Base-by-base conservation (phyloP, 2,888 invertebrate species). In the Coremacera marginata region DNA sequence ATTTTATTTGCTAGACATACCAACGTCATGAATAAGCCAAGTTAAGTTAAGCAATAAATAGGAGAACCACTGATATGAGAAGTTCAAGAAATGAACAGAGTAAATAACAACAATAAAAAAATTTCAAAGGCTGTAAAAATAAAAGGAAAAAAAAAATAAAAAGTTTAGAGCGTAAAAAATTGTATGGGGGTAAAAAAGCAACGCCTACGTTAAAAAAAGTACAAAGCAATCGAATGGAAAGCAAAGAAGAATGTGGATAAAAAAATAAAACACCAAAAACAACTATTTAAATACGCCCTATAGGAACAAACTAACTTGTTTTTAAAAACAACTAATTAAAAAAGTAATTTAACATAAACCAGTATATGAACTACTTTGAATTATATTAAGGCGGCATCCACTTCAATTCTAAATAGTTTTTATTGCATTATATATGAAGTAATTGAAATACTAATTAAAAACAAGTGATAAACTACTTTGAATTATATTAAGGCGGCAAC, bases 1-100 rank as follows among this genome's bases (percentile, higher is more conserved):
- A 27, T 22, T 60, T 27, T 22, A 60, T 60, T 60, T 70, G 55
- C 55, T 73, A 65, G 73, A 52, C 73, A 73, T 73, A 52, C 73
- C 73, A 73, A 73, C 73, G 62, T 73, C 73, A 65, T 73, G 73
- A 73, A 73, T 73, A 73, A 73, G 71, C 71, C 71, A 34, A 22
- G 57, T 60, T 68, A 51, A 68, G 51, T 49, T 25, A 44, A 71
- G 63, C 62, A 31, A 52, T 51, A 73, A 52, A 63, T 19, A 51
- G 31, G 63, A 51, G 31, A 63, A 73, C 49, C 62, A 63, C 51
- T 19, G 37, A 14, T 55, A 70, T 14, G 25, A 68, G 27, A 55
- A 71, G 22, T 11, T 25, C 52, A 57, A 37, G 22, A 60, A 44
- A 51, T 51, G 14, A 68, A 68, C 49, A 51, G 25, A 25, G 27